Conservation (phyloP, 2,797 vertebrate genomes). For the Dendrocincla fuliginosa region DNA sequence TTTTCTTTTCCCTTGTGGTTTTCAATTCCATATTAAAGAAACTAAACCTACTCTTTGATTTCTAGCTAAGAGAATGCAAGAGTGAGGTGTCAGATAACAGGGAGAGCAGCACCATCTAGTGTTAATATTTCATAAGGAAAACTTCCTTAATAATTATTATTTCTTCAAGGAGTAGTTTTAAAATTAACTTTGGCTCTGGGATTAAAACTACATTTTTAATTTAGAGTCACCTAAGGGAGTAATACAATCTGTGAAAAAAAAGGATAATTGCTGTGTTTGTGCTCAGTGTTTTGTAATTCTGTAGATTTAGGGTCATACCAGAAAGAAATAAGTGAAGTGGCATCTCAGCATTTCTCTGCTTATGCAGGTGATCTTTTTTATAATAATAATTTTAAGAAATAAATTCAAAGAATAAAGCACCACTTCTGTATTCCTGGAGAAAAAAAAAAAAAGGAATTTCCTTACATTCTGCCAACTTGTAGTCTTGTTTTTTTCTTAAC, state of each 20-base stretch:
- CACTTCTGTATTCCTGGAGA: accelerated
- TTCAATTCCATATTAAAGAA: background rate
- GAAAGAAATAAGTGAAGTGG: background rate
- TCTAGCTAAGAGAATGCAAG: background rate
- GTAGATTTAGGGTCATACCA: background rate
- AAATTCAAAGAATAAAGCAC: background rate
- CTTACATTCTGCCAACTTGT: background rate
- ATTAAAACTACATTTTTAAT: background rate
- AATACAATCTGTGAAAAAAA: background rate
- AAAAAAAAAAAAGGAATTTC: background rate
- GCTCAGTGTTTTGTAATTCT: background rate
- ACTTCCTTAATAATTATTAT: background rate
- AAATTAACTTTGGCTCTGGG: background rate
- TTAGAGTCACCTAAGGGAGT: background rate
- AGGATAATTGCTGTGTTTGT: background rate
- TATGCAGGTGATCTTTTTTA: background rate
- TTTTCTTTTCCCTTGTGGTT: background rate
- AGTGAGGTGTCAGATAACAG: background rate
- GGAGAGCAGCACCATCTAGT: constrained; percentile 75
- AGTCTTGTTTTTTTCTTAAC: background rate
- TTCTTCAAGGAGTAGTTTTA: background rate
- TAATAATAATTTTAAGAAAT: background rate
- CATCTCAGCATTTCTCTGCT: background rate
- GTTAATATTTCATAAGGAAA: constrained; percentile 41
- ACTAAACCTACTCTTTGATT: background rate